phyloP scores from a whole-genome alignment of 2,113 vertebrate species.

The Megaptera novaeangliae region DNA sequence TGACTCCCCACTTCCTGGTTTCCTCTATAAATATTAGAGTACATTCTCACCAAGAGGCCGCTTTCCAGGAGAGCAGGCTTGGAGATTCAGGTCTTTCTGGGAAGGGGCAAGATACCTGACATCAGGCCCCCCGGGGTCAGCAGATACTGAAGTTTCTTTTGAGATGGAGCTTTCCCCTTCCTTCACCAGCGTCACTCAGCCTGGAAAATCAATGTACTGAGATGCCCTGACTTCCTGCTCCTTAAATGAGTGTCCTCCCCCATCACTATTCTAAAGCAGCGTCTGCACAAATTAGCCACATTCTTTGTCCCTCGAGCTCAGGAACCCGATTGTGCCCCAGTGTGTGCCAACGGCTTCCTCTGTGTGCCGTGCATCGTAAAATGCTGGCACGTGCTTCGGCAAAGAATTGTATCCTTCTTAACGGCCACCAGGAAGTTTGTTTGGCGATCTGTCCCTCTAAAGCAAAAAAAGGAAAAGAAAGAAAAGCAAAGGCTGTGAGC shows the following conservation, averaged over 20 bases:
- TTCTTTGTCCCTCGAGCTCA: not conserved
- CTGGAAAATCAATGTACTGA: not conserved
- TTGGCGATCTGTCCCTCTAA: constrained; percentile 34
- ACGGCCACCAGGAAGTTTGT: not conserved
- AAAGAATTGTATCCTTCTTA: not conserved
- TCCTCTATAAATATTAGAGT: not conserved
- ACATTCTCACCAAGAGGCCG: not conserved
- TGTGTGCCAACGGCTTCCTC: not conserved
- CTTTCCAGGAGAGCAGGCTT: not conserved
- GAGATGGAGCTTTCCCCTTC: not conserved
- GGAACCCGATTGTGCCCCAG: not conserved
- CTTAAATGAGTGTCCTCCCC: rapidly evolving
- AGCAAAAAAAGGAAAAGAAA: not conserved
- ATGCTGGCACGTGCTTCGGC: not conserved
- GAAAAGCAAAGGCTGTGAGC: not conserved
- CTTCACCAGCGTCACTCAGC: not conserved
- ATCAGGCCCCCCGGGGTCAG: not conserved
- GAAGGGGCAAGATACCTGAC: not conserved
- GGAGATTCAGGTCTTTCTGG: not conserved
- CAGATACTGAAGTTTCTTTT: not conserved
- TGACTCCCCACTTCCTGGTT: not conserved
- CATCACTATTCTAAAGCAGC: not conserved
- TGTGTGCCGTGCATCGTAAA: not conserved
- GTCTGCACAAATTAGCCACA: not conserved
- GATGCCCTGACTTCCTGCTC: not conserved